Percentiles rank a stretch among this genome's conserved stretches.
Conservation (phyloP, 2,113 vertebrate species). For the Malurus elegans region DNA sequence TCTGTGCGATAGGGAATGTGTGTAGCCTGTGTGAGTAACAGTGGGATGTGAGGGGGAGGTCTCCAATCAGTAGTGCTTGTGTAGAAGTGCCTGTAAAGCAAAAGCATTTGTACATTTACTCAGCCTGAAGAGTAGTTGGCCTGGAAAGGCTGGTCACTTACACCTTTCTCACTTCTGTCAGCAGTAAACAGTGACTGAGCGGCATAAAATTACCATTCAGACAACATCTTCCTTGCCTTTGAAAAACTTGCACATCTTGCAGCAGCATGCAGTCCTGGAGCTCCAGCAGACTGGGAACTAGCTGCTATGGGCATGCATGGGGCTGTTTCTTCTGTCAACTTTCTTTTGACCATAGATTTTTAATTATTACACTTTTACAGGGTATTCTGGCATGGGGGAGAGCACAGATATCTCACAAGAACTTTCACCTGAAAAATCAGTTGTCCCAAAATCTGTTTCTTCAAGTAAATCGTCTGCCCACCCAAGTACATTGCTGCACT, state of each 20-base stretch:
- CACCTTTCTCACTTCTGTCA: neutral
- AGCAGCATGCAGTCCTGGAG: neutral
- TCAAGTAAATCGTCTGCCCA: conserved; percentile 74
- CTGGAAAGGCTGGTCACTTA: neutral
- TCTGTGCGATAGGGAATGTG: neutral
- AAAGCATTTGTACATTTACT: neutral
- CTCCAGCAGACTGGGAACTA: no score
- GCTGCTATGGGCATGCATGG: neutral
- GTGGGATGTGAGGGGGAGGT: neutral
- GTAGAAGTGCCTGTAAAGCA: neutral
- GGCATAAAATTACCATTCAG: neutral
- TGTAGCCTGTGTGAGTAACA: accelerated
- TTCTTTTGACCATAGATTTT: neutral
- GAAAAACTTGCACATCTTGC: conserved; percentile 28
- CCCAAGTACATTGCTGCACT: conserved; percentile 77
- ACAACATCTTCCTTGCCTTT: neutral
- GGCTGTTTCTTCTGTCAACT: neutral
- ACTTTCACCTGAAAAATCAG: conserved; percentile 69
- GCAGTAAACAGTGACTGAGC: neutral
- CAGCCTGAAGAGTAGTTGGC: neutral
- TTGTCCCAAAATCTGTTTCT: conserved; percentile 73
- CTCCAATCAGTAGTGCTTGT: neutral
- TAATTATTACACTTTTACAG: conserved; percentile 39
- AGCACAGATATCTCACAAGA: conserved; percentile 75
- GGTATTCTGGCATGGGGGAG: conserved; percentile 83